phyloP scores from a whole-genome alignment of 2,113 vertebrate species.

The Verasper variegatus region DNA sequence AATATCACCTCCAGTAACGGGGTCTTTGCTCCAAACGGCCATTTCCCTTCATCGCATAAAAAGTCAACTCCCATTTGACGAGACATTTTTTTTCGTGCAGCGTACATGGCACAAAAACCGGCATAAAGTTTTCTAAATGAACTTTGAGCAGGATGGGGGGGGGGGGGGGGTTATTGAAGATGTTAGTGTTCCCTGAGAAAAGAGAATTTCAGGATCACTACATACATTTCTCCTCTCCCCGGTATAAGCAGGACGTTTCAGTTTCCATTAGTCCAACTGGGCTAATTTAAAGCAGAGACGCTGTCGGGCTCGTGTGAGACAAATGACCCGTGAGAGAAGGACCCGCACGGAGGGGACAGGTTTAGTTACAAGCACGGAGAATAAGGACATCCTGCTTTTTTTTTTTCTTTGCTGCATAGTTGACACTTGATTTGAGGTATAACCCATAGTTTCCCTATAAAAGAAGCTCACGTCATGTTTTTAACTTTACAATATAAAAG shows the following conservation, averaged over 20 bases:
- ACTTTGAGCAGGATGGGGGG: constrained; percentile 33
- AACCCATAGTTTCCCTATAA: background rate
- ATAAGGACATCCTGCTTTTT: constrained; percentile 44
- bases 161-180: constrained; percentile 27
- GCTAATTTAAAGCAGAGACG: constrained; percentile 66
- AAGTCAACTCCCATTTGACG: constrained; percentile 71
- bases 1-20: constrained; percentile 69
- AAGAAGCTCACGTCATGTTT: background rate
- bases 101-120: constrained; percentile 37
- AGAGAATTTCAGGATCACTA: constrained; percentile 60
- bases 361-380: constrained; percentile 56
- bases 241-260: constrained; percentile 40
- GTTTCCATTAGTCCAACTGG: constrained; percentile 63
- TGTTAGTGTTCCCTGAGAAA: constrained; percentile 29
- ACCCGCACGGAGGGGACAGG: constrained; percentile 39
- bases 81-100: constrained; percentile 2
- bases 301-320: constrained; percentile 63
- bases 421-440: background rate
- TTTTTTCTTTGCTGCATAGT: background rate
- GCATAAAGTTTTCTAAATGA: constrained; percentile 60
- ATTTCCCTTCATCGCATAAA: constrained; percentile 60
- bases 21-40: constrained; percentile 63
- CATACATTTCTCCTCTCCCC: constrained; percentile 11
- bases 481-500: background rate
- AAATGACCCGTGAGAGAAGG: constrained; percentile 55